Evolutionary conservation across 1,140 invertebrate species (phyloP), one percentile per base, ranked within the genome.

Genomic region (Coptotermes formosanus): DNA sequence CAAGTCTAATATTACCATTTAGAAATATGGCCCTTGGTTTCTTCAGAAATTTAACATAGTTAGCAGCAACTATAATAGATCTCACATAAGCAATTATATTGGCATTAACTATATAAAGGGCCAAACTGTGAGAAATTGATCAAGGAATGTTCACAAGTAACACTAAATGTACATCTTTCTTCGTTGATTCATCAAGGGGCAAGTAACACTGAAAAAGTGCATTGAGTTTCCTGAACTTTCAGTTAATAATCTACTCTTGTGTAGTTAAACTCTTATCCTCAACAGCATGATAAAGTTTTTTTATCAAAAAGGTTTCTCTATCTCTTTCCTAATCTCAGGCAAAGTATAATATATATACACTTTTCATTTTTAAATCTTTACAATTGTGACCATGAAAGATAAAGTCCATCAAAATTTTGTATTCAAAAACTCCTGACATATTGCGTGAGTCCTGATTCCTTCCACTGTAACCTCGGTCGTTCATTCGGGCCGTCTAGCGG

Each of bases 211-310:
- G 69, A 87, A 88, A 87, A 87, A 88, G 86, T 88, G 87, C 86
- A 88, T 83, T 48, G 86, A 86, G 86, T 85, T 88, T 81, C 85
- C 86, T 87, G 83, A 87, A 87, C 85, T 85, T 86, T 84, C 59
- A 84, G 85, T 87, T 86, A 82, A 88, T 88, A 87, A 87, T 88
- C 87, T 88, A 88, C 86, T 84, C 86, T 87, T 88, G 87, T 85
- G 86, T 87, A 88, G 86, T 87, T 87, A 87, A 87, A 88, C 87
- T 88, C 86, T 87, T 87, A 88, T 88, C 87, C 85, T 87, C 87
- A 88, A 88, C 87, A 88, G 87, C 87, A 88, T 88, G 87, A 88
- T 88, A 88, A 88, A 88, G 87, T 88, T 88, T 87, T 85, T 85
- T 87, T 86, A 86, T 86, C 84, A 88, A 88, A 88, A 88, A 87